Base-by-base conservation (phyloP, 2,888 invertebrate species). In the Linnaemya vulpina region DNA sequence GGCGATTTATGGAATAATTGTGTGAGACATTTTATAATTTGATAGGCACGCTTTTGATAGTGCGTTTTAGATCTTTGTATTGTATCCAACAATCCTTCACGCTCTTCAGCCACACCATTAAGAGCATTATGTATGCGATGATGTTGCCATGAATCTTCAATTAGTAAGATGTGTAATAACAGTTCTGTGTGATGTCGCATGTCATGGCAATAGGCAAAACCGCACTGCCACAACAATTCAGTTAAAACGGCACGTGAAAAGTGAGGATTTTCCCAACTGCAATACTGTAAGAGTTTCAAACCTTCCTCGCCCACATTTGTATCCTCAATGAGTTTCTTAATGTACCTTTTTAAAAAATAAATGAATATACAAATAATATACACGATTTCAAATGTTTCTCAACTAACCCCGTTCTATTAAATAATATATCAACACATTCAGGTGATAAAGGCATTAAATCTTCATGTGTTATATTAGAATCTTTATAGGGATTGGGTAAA, bases 91-190 rank as follows among this genome's bases (percentile, higher is more conserved):
- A 99, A 94, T 0, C 98, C 98, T 89, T 98, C 98, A 58, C 97
- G 94, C 90, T 98, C 97, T 86, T 96, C 96, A 4, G 95, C 96
- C 65, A 90, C 93, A 93, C 97, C 98, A 94, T 97, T 98, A 63
- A 99, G 94, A 15, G 98, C 98, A 91, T 98, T 98, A 90, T 97
- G 97, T 90, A 99, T 96, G 88, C 99, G 95, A 92, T 98, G 98
- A 88, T 96, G 96, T 92, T 98, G 98, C 98, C 98, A 99, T 30
- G 97, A 97, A 92, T 99, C 99, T 90, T 98, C 98, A 91, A 99
- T 95, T 62, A 97, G 93, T 88, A 99, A 93, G 92, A 98, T 95
- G 84, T 96, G 96, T 53, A 97, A 93, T 79, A 99, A 94, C 79
- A 98, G 94, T 91, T 99, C 98, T 55, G 98, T 96, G 92, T 98